phyloP scores from a whole-genome alignment of 2,888 invertebrate species.

The Chrysodeixis includens region DNA sequence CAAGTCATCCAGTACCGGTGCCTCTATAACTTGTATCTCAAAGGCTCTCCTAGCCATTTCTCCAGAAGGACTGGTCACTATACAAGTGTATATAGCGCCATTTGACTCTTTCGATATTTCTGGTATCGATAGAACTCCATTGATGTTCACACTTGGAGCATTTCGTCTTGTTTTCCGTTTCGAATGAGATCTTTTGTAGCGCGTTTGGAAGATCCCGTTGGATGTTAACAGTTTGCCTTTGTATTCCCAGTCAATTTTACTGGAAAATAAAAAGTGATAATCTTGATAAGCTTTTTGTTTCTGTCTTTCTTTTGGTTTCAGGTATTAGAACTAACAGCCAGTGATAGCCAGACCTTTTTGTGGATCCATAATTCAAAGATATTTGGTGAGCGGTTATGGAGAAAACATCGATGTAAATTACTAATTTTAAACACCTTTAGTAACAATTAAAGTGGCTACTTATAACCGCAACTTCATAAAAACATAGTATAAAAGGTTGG shows the following conservation, averaged over 20 bases:
- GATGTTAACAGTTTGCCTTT: conserved; percentile 79
- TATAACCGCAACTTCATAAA: no score
- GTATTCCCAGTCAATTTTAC: conserved; percentile 87
- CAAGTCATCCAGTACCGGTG: conserved; percentile 95
- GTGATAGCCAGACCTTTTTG: no score
- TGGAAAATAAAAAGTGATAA: conserved; percentile 57
- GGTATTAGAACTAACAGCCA: no score
- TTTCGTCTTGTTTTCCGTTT: conserved; percentile 74
- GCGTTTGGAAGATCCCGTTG: conserved; percentile 77
- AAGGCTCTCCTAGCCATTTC: conserved; percentile 87
- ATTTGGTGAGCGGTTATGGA: no score
- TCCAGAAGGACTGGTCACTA: conserved; percentile 93
- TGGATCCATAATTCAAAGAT: no score
- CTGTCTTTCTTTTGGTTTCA: no score
- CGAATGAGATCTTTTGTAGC: conserved; percentile 73
- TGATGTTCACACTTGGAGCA: conserved; percentile 76
- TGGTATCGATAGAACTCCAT: conserved; percentile 90
- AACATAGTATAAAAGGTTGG: no score
- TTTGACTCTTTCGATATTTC: conserved; percentile 91
- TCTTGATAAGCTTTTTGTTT: no score
- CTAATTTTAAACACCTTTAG: no score
- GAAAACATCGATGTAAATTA: no score
- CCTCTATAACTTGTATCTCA: conserved; percentile 92
- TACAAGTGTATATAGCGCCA: conserved; percentile 94
- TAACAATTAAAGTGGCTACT: no score